A percentile compares a stretch with the other conserved stretches of the same genome.
These are phyloP conservation scores for Nyleta sp. DNA, from an alignment of 2,888 invertebrate genomes.

Conservation along the genomic window DNA sequence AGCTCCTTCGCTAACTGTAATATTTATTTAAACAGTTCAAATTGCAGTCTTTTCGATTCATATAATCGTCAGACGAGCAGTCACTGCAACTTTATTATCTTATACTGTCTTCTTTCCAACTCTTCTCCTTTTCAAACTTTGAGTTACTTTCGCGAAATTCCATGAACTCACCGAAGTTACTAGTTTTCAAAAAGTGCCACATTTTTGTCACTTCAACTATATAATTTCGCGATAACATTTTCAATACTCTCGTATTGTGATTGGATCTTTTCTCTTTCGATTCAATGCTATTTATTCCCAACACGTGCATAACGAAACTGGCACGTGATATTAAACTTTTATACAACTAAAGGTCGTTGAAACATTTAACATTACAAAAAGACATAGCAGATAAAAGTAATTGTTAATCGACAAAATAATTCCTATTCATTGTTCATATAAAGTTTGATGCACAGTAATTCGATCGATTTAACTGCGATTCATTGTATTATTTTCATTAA, in stretches of 20 bases:
- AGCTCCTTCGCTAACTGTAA: constrained; percentile 11
- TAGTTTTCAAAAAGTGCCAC: constrained; percentile 23
- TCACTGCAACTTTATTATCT: background rate
- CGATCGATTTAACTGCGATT: too few relatives aligned
- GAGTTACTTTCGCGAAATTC: constrained; percentile 5
- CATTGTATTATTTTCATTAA: too few relatives aligned
- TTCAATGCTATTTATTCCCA: constrained; percentile 36
- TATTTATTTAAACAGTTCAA: constrained; percentile 36
- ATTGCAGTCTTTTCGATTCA: constrained; percentile 4
- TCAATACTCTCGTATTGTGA: constrained; percentile 56
- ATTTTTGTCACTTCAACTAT: constrained; percentile 25
- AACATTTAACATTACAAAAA: constrained; percentile 24
- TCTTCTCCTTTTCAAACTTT: constrained; percentile 10
- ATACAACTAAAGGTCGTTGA: constrained; percentile 33
- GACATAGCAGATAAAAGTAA: background rate
- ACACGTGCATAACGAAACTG: constrained; percentile 51
- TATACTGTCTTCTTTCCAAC: background rate
- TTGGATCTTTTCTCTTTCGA: constrained; percentile 51
- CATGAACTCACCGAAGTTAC: constrained; percentile 18
- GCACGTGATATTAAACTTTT: constrained; percentile 57
- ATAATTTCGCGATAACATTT: constrained; percentile 51
- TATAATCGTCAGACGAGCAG: constrained; percentile 1
- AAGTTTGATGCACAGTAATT: too few relatives aligned
- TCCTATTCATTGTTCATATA: too few relatives aligned
- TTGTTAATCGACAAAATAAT: background rate